These are phyloP conservation scores for Spea bombifrons DNA, from an alignment of 2,113 vertebrate species.

Conservation along the genomic window DNA sequence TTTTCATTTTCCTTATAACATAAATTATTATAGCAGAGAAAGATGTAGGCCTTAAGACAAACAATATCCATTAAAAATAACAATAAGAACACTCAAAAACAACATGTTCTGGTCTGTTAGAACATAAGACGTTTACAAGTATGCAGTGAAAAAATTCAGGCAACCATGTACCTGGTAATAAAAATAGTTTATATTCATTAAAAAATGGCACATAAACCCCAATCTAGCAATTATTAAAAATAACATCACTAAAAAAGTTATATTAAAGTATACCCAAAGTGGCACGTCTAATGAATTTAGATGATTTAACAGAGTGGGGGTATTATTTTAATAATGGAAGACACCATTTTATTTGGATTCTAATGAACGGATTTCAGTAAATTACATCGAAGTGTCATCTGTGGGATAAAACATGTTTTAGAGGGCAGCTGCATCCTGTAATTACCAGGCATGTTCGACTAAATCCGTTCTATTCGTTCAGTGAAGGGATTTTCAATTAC, in stretches of 20 bases:
- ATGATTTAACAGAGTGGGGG: slow-evolving; percentile 8
- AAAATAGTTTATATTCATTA: too few species aligned
- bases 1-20: not conserved
- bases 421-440: slow-evolving; percentile 68
- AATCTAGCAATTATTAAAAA: too few species aligned
- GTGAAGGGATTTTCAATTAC: slow-evolving; percentile 67
- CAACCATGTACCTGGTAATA: too few species aligned
- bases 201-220: too few species aligned
- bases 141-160: too few species aligned
- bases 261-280: not conserved
- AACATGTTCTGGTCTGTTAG: not conserved
- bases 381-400: slow-evolving; percentile 50
- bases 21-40: not conserved
- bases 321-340: not conserved
- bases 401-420: slow-evolving; percentile 51
- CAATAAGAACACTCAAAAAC: not conserved
- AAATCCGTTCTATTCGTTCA: slow-evolving; percentile 55
- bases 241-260: not conserved
- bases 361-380: slow-evolving; percentile 24
- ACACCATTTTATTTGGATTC: slow-evolving; percentile 7
- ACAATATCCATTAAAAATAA: not conserved
- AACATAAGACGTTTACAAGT: too few species aligned
- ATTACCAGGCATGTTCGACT: slow-evolving; percentile 68
- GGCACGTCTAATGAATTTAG: not conserved
- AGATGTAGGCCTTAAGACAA: not conserved